These are phyloP conservation scores for Hyphantria cunea DNA, from an alignment of 1,140 invertebrate genomes.

Conservation along the genomic window DNA sequence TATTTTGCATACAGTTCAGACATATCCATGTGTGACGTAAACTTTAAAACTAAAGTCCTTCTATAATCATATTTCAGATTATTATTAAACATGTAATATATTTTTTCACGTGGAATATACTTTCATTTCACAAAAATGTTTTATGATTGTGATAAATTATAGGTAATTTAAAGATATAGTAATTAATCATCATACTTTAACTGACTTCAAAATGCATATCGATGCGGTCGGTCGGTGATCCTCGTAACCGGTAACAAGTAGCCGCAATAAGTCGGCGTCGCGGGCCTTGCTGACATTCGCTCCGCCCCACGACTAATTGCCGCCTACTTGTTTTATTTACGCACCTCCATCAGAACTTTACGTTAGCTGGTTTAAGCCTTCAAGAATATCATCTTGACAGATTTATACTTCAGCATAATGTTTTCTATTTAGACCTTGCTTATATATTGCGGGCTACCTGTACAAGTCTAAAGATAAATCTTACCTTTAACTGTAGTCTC, in stretches of 20 bases:
- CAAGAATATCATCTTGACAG: background rate
- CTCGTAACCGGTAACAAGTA: slow-evolving; percentile 9
- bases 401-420: background rate
- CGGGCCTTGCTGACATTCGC: slow-evolving; percentile 37
- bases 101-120: no score
- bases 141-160: no score
- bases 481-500: slow-evolving; percentile 68
- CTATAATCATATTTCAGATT: no score
- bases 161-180: no score
- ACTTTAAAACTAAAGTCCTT: no score
- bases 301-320: slow-evolving; percentile 64
- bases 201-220: background rate
- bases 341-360: slow-evolving; percentile 38
- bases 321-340: slow-evolving; percentile 70
- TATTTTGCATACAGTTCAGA: no score
- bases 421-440: background rate
- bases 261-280: slow-evolving; percentile 16
- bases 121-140: no score
- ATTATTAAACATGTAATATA: no score
- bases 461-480: slow-evolving; percentile 11
- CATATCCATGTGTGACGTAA: no score
- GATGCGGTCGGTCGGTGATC: background rate
- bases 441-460: background rate
- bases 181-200: background rate
- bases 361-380: background rate